phyloP scores from a whole-genome alignment of 1,140 invertebrate species.

The Anthonomus grandis region DNA sequence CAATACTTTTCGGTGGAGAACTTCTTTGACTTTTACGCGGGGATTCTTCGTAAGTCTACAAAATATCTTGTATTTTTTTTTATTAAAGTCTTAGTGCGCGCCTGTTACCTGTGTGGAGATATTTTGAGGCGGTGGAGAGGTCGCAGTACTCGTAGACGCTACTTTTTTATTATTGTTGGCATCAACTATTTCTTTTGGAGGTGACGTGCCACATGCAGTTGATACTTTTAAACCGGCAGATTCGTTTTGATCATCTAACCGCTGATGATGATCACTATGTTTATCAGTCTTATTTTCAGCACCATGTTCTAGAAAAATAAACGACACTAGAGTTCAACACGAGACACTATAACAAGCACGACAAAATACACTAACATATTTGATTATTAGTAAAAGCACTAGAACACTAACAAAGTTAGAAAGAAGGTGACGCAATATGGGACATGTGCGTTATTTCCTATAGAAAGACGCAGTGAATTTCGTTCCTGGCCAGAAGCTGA shows the following conservation, averaged over 20 bases:
- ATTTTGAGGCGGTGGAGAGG: constrained; percentile 80
- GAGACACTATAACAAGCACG: constrained; percentile 23
- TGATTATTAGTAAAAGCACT: constrained; percentile 29
- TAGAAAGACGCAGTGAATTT: constrained; percentile 51
- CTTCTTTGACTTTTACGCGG: constrained; percentile 16
- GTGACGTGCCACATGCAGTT: constrained; percentile 48
- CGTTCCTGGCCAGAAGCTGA: constrained; percentile 70
- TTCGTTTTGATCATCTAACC: background rate
- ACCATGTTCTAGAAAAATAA: constrained; percentile 2
- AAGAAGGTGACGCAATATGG: constrained; percentile 4
- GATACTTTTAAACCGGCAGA: constrained; percentile 9
- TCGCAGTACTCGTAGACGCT: constrained; percentile 59
- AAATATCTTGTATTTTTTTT: constrained; percentile 6
- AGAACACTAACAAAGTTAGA: constrained; percentile 18
- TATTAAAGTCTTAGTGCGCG: background rate
- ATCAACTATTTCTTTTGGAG: constrained; percentile 40
- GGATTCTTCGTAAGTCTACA: constrained; percentile 53
- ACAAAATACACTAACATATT: constrained; percentile 28
- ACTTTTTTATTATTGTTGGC: constrained; percentile 26
- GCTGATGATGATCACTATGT: background rate
- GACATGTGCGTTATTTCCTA: constrained; percentile 28
- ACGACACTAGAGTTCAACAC: constrained; percentile 4
- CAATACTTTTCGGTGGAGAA: constrained; percentile 16
- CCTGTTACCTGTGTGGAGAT: constrained; percentile 83
- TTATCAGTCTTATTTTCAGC: constrained; percentile 3